Conservation (phyloP, 2,113 vertebrate genomes). For the Amazona guildingii region DNA sequence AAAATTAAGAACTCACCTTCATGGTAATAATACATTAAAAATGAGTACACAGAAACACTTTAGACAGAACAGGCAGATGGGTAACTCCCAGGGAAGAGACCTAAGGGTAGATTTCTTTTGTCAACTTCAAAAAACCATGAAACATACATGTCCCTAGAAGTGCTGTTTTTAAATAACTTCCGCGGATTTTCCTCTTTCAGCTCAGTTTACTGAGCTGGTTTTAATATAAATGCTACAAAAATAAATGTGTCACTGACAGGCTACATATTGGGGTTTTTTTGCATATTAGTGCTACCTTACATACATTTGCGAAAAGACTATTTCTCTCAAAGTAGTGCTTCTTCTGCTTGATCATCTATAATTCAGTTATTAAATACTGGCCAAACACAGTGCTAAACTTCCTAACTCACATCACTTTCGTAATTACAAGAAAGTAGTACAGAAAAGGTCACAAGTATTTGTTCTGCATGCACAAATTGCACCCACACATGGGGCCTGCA, state of each 20-base stretch:
- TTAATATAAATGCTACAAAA: not conserved
- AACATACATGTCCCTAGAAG: not conserved
- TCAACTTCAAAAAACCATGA: not conserved
- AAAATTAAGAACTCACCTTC: conserved; percentile 2
- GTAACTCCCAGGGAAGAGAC: not conserved
- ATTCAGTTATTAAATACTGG: not conserved
- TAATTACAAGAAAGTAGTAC: conserved; percentile 33
- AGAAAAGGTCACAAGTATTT: conserved; percentile 50
- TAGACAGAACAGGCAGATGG: not conserved
- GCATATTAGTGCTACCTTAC: not conserved
- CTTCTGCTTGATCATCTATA: not conserved
- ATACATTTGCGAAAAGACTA: not conserved
- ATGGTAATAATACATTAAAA: not conserved
- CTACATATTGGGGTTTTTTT: not conserved
- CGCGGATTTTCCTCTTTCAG: not conserved
- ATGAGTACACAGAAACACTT: not conserved
- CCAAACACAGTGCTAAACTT: conserved; percentile 6
- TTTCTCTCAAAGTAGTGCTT: not conserved
- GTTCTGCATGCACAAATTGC: conserved; percentile 20
- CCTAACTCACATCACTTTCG: conserved; percentile 8
- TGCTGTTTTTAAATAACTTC: not conserved
- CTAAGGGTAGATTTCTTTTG: not conserved
- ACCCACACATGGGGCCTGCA: conserved; percentile 11
- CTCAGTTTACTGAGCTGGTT: not conserved
- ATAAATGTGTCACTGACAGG: not conserved